Base-by-base conservation (phyloP, 2,888 invertebrate species). In the Leptinotarsa peninsularis region DNA sequence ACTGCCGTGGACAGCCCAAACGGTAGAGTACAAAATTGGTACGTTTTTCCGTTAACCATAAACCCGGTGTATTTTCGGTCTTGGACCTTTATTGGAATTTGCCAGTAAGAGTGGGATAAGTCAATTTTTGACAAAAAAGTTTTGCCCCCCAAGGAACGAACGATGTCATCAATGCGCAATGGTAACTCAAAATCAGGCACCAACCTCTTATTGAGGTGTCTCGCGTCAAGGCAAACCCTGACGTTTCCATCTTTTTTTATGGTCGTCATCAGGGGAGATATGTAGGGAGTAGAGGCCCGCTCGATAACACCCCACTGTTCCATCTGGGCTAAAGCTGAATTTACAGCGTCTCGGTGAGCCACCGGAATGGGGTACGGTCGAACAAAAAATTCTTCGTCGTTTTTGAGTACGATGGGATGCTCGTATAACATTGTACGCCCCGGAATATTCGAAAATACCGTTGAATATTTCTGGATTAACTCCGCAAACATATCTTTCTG, bases 141-240 rank as follows among this genome's bases (percentile, higher is more conserved):
- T 33, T 33, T 33, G 33, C 33, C 33, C 33, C 33, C 5, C 33
- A 33, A 33, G 33, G 33, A 33, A 33, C 33, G 33, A 33, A 33
- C 33, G 33, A 33, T 33, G 33, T 33, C 33, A 33, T 33, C 33
- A 7, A 33, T 33, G 33, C 33, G 33, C 33, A 33, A 33, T 33
- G 33, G 33, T 33, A 33, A 33, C 33, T 33, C 33, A 33, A 33
- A 33, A 33, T 33, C 33, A 33, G 33, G 33, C 33, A 33, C 33
- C 33, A 33, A 7, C 33, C 33, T 33, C 33, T 33, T 33, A 33
- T 33, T 33, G 33, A 33, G 33, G 33, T 33, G 33, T 33, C 33
- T 33, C 33, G 83, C 83, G 68, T 85, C 84, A 14, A 84, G 69
- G 70, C 84, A 83, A 13, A 84, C 76, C 18, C 84, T 76, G 4